Base-by-base conservation (phyloP, 2,113 vertebrate species). In the Paralichthys olivaceus region DNA sequence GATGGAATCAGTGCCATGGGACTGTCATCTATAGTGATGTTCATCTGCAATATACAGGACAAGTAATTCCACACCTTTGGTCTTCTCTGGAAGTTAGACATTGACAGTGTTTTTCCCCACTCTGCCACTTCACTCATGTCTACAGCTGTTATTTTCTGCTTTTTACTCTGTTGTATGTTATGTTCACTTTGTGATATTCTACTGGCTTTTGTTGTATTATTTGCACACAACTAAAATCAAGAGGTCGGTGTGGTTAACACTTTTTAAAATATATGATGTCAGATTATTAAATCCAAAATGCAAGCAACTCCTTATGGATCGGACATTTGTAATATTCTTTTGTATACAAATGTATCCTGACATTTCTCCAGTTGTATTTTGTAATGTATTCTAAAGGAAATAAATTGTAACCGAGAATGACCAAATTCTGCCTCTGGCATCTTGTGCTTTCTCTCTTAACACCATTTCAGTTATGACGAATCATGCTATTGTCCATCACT, bases 351-450 rank as follows among this genome's bases (percentile, higher is more conserved):
- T 69, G 61, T 85, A 85, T 90, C 84, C 74, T 88, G 60, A 76
- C 49, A 57, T 84, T 89, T 87, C 85, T 72, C 87, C 83, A 80
- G 69, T 79, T 54, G 55, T 79, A 51, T 89, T 92, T 92, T 91
- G 84, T 83, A 86, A 89, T 87, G 84, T 89, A 88, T 84, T 91
- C 81, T 88, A 85, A 81, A 84, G 77, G 86, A 90, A 92, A 92
- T 91, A 92, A 91, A 94, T 60, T 87, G 76, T 83, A 81, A 89
- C 86, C 79, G 76, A 75, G 72, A 78, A 77, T 54, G 70, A 71
- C 69, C 45, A 59, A 22, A 57, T 32, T 25, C n/a, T 78, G 13
- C 65, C 25, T 20, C 61, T 67, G 58, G 22, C 54, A 11, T 29
- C 19, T 19, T 58, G 56, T 19, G 47, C 17, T 19, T 37, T 22